Conservation (phyloP, 2,797 vertebrate species). For the Meda fulgida region DNA sequence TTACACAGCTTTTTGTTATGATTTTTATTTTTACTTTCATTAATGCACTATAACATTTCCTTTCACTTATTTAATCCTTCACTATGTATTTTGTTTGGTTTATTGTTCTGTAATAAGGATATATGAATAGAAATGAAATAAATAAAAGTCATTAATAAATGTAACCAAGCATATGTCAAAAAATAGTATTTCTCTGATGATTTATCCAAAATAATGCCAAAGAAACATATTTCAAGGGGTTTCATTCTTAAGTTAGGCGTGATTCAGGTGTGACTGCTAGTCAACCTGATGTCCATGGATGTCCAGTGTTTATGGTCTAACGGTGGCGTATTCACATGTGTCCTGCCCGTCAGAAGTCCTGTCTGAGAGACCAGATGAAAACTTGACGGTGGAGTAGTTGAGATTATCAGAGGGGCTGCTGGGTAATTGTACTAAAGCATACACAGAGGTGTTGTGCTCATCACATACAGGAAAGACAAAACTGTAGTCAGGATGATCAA, state of each 20-base stretch:
- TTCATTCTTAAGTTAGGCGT: not conserved
- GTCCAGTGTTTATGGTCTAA: not conserved
- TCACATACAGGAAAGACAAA: not conserved
- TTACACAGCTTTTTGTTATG: not conserved
- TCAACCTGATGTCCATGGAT: not conserved
- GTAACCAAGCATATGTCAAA: not conserved
- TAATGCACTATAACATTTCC: not conserved
- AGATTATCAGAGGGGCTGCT: not conserved
- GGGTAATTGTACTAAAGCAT: slow-evolving; percentile 21
- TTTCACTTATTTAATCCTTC: not conserved
- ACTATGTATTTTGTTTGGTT: not conserved
- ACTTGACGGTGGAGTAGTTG: not conserved
- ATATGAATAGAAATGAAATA: too few species aligned
- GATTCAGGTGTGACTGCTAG: not conserved
- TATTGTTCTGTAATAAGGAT: not conserved
- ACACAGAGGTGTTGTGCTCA: not conserved
- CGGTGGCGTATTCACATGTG: not conserved
- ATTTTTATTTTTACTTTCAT: not conserved
- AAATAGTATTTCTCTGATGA: not conserved
- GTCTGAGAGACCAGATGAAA: not conserved
- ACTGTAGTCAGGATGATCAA: not conserved
- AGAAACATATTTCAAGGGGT: not conserved
- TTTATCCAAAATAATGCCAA: not conserved
- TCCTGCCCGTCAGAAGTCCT: not conserved
- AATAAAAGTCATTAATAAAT: not conserved